These are phyloP conservation scores for Diachasma alloeum DNA, from an alignment of 1,140 invertebrate species.

Conservation along the genomic window DNA sequence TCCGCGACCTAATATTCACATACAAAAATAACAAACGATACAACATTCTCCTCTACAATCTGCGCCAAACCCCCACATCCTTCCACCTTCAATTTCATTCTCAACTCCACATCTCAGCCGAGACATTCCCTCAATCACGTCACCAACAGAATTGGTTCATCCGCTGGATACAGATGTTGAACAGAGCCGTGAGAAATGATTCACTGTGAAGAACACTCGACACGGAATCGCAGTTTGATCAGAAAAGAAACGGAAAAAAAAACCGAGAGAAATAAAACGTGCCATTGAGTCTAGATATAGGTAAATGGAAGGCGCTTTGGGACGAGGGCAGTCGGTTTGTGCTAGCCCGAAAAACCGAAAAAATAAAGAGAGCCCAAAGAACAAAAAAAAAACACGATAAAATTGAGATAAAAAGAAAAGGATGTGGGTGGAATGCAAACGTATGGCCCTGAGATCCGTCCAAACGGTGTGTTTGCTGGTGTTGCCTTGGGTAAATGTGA, in stretches of 20 bases:
- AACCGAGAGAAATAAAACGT: slow-evolving; percentile 14
- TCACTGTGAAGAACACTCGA: not conserved
- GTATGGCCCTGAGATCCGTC: slow-evolving; percentile 39
- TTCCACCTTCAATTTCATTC: too few species aligned
- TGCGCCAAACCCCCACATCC: too few species aligned
- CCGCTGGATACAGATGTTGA: too few species aligned
- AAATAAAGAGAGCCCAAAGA: not conserved
- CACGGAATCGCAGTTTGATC: slow-evolving; percentile 35
- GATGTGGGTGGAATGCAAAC: slow-evolving; percentile 32
- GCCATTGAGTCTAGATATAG: slow-evolving; percentile 13
- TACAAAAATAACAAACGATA: too few species aligned
- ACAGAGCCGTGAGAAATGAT: slow-evolving; percentile 17
- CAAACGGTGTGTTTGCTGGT: slow-evolving; percentile 4
- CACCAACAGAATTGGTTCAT: too few species aligned
- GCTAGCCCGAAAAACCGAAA: not conserved
- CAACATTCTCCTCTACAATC: too few species aligned
- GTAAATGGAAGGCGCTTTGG: slow-evolving; percentile 37
- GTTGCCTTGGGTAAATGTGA: slow-evolving; percentile 30
- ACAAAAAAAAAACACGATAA: not conserved
- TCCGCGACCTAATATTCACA: too few species aligned
- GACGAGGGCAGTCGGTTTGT: not conserved
- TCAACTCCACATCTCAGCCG: too few species aligned
- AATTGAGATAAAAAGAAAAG: slow-evolving; percentile 2
- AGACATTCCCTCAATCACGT: too few species aligned
- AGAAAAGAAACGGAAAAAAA: not conserved